These are phyloP conservation scores for Cnemophilus loriae DNA, from an alignment of 2,113 vertebrate genomes.

Conservation along the genomic window DNA sequence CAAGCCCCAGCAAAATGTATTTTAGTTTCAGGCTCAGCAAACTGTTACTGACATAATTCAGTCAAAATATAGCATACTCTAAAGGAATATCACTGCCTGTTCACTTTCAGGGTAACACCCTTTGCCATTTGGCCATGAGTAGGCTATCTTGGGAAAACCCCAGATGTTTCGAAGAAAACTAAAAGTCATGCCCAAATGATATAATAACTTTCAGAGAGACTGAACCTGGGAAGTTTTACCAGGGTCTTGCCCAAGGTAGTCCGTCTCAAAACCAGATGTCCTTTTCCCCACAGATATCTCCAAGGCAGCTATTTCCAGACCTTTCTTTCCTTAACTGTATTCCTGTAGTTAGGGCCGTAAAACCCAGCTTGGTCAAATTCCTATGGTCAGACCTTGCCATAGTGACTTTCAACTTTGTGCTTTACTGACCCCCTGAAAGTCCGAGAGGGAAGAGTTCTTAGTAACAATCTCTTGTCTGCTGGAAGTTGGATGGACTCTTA, in stretches of 20 bases:
- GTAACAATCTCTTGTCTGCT: not conserved
- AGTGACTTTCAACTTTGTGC: not conserved
- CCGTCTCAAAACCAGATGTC: not conserved
- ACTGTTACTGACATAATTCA: not conserved
- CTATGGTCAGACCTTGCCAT: not conserved
- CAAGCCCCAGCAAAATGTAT: not conserved
- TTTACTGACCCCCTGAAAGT: not conserved
- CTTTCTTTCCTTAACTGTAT: not conserved
- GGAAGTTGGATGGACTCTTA: not conserved
- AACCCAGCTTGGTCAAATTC: not conserved
- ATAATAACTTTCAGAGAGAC: not conserved
- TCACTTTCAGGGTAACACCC: not conserved
- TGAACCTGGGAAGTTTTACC: not conserved
- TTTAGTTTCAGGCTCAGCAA: not conserved
- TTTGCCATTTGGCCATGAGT: not conserved
- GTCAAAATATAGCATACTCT: not conserved
- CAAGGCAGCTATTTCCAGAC: not conserved
- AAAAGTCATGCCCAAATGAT: not conserved
- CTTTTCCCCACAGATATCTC: not conserved
- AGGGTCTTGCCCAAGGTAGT: not conserved
- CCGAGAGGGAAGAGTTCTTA: not conserved
- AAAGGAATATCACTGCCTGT: not conserved
- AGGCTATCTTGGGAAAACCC: not conserved
- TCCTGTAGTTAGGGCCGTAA: not conserved
- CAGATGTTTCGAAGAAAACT: not conserved